Evolutionary conservation across 2,113 vertebrate genomes (phyloP).

Genomic region (Osmerus eperlanus): DNA sequence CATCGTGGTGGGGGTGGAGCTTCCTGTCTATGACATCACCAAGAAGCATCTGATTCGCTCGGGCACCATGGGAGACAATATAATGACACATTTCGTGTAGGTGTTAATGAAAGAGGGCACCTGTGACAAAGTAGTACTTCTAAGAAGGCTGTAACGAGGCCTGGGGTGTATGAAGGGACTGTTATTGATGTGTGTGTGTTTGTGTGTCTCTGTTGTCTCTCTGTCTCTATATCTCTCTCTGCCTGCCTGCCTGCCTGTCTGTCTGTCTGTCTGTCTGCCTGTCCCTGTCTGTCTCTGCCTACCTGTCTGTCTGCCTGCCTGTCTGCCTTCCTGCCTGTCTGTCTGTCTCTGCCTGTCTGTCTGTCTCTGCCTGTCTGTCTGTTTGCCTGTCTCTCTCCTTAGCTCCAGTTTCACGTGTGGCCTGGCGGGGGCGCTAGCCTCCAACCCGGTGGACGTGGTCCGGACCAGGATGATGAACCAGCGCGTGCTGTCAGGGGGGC

Average conservation of each 20-base stretch:
- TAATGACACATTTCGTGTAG: conserved; percentile 76
- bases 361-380: not conserved
- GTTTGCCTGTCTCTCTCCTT: not conserved
- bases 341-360: not conserved
- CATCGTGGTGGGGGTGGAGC: conserved; percentile 78
- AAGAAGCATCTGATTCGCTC: conserved; percentile 79
- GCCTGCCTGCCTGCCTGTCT: too few relatives aligned
- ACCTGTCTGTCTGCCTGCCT: too few relatives aligned
- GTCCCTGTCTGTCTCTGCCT: not conserved
- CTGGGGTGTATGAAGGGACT: too few relatives aligned
- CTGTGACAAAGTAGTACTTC: not conserved
- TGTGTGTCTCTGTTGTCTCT: too few relatives aligned
- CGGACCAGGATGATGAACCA: conserved; percentile 82
- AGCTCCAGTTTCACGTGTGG: conserved; percentile 80
- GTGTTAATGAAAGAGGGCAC: conserved; percentile 15
- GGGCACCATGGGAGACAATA: conserved; percentile 75
- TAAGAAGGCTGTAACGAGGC: too few relatives aligned
- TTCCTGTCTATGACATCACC: conserved; percentile 80
- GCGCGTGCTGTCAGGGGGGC: conserved; percentile 66
- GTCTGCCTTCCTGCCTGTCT: too few relatives aligned
- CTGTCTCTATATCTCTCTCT: too few relatives aligned
- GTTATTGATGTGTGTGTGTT: too few relatives aligned
- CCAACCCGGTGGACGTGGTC: conserved; percentile 80
- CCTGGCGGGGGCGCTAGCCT: conserved; percentile 76
- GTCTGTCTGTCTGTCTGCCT: not conserved